Conservation (phyloP, 2,888 invertebrate species). For the Synergus laeviventris region DNA sequence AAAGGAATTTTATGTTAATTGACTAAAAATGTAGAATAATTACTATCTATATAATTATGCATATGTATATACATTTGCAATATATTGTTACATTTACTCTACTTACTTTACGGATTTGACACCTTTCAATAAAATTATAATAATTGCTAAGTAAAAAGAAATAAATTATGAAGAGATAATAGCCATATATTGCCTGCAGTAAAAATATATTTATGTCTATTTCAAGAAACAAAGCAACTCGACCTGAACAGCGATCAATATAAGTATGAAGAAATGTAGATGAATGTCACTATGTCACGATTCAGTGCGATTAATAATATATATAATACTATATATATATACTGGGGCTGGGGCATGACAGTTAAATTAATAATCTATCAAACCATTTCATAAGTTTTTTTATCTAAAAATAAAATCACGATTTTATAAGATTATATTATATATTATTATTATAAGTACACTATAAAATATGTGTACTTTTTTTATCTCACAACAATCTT, state of each 20-base stretch:
- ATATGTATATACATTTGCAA: too few species aligned
- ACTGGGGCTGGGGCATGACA: neutral
- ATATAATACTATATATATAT: neutral
- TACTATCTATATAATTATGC: too few species aligned
- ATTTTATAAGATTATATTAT: neutral
- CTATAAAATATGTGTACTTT: too few species aligned
- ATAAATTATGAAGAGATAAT: neutral
- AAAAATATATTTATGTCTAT: slow-evolving; percentile 18
- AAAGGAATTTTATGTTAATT: too few species aligned
- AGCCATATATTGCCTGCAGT: neutral
- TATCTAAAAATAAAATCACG: neutral
- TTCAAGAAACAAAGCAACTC: slow-evolving; percentile 33
- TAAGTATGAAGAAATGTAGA: slow-evolving; percentile 58
- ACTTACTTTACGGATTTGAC: too few species aligned
- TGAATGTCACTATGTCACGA: slow-evolving; percentile 64
- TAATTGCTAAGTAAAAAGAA: neutral
- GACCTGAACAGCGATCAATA: slow-evolving; percentile 40
- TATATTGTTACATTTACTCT: too few species aligned
- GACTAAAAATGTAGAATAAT: too few species aligned
- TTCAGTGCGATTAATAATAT: slow-evolving; percentile 35
- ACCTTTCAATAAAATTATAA: neutral
- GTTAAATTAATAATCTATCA: neutral
- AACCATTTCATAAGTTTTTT: neutral
- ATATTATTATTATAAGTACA: too few species aligned
- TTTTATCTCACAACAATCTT: too few species aligned